These are phyloP conservation scores for Tenualosa ilisha DNA, from an alignment of 2,797 vertebrate genomes.

Conservation along the genomic window DNA sequence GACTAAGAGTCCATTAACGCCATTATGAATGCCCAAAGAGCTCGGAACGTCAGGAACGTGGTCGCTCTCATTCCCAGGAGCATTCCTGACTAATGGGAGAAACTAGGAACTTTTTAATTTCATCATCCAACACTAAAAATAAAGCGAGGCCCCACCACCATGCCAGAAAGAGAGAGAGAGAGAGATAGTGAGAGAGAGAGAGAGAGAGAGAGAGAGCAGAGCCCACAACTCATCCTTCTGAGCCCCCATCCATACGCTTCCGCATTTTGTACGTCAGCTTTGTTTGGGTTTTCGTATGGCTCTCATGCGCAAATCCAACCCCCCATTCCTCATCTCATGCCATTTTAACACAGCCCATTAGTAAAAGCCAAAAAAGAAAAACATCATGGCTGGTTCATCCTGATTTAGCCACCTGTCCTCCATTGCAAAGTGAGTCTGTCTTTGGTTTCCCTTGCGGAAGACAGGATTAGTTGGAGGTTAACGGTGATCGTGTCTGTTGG, in stretches of 20 bases:
- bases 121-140: slow-evolving; percentile 45
- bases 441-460: slow-evolving; percentile 23
- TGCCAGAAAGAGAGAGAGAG: neutral
- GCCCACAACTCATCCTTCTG: neutral
- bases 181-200: neutral
- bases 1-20: neutral
- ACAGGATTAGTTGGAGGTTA: slow-evolving; percentile 18
- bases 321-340: neutral
- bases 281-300: neutral
- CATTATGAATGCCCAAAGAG: neutral
- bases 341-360: slow-evolving; percentile 15
- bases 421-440: slow-evolving; percentile 25
- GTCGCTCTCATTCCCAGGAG: neutral
- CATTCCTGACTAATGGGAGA: slow-evolving; percentile 43
- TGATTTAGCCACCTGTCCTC: slow-evolving; percentile 42
- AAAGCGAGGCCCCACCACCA: slow-evolving; percentile 33
- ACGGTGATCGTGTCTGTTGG: slow-evolving; percentile 13
- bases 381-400: slow-evolving; percentile 52
- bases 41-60: neutral
- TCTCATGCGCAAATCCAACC: neutral
- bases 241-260: neutral
- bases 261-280: neutral
- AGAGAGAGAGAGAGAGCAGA: neutral
- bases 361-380: slow-evolving; percentile 17
- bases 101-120: slow-evolving; percentile 52